Base-by-base conservation (phyloP, 1,140 invertebrate species). In the Homalodisca vitripennis region DNA sequence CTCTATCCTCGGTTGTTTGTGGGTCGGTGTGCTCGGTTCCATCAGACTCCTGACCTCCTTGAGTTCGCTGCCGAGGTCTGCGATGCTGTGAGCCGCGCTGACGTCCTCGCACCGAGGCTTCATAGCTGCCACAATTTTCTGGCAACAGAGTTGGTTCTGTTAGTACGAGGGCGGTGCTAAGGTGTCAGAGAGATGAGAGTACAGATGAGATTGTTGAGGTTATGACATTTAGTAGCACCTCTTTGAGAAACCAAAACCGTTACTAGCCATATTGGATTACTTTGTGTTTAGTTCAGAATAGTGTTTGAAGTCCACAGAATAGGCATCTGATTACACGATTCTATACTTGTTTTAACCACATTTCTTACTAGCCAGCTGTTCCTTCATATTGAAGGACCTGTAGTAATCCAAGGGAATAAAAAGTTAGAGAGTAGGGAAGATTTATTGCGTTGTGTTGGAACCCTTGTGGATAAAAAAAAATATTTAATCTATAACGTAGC, bases 11-110 rank as follows among this genome's bases (percentile, higher is more conserved):
- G 48, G 48, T n/a, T 51, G 48, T 3, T 3, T 20, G 65, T 67
- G 27, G 1, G 66, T 46, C 55, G 66, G 69, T 3, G 65, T 51
- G 67, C 70, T 72, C 27, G 48, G 66, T 69, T 73, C 70, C 0
- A 73, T 73, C 26, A 73, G 29, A 3, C 72, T 73, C 27, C 66
- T 34, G 47, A 74, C 66, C 70, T 74, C 73, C 67, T 73, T 73
- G 6, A 73, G 31, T 47, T 73, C 70, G 24, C 71, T 69, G 17
- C 70, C 70, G 0, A 63, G 32, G 1, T 66, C 66, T 2, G 41
- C 34, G 13, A 67, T 66, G 17, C 67, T 30, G 55, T 74, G 67
- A 0, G 69, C 71, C 27, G 47, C 31, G 10, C 51, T 60, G 17
- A 68, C 1, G 31, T 67, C 66, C 17, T 67, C 57, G n/a, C 71